These are phyloP conservation scores for Salvator merianae DNA, from an alignment of 2,113 vertebrate genomes.

Conservation along the genomic window DNA sequence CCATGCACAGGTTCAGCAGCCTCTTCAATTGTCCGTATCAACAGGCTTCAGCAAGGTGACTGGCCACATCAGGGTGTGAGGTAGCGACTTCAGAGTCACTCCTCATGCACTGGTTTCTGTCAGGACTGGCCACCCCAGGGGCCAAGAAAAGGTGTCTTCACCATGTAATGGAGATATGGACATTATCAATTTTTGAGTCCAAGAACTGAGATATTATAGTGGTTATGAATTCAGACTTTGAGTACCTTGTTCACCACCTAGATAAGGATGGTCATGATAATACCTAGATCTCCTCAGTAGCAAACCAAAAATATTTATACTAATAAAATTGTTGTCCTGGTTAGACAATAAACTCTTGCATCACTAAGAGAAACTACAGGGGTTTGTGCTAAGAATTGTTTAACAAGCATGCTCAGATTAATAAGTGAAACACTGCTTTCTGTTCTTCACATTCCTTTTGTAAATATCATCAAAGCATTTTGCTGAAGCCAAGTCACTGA, in stretches of 20 bases:
- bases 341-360: background rate
- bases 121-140: too few species aligned
- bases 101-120: too few species aligned
- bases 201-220: background rate
- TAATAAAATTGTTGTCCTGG: background rate
- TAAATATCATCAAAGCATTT: slow-evolving; percentile 77
- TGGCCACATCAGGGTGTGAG: too few species aligned
- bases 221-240: background rate
- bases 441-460: slow-evolving; percentile 64
- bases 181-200: background rate
- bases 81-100: too few species aligned
- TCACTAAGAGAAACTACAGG: background rate
- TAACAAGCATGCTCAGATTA: slow-evolving; percentile 50
- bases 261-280: background rate
- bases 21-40: too few species aligned
- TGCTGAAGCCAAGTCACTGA: slow-evolving; percentile 72
- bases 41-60: too few species aligned
- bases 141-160: too few species aligned
- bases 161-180: too few species aligned
- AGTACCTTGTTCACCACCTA: background rate
- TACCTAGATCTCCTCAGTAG: background rate
- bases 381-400: background rate
- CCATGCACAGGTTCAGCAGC: too few species aligned
- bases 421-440: slow-evolving; percentile 62
- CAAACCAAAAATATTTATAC: background rate